These are phyloP conservation scores for Orientallactaga bullata DNA, from an alignment of 2,113 vertebrate species.

Conservation along the genomic window DNA sequence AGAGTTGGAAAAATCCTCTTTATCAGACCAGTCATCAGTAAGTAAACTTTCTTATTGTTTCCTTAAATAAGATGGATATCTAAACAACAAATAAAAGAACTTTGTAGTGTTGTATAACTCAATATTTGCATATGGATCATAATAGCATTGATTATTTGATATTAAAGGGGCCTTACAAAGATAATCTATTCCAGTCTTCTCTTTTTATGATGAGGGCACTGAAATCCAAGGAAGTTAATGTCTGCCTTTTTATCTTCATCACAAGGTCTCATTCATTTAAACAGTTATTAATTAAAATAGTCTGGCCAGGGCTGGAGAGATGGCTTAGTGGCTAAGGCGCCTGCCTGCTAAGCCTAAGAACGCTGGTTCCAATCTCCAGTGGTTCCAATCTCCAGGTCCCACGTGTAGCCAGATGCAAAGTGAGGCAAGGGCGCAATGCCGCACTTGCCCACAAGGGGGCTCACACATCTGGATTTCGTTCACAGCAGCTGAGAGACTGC, in stretches of 20 bases:
- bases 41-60: slow-evolving; percentile 74
- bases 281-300: neutral
- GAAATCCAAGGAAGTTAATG: neutral
- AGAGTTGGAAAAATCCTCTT: slow-evolving; percentile 91
- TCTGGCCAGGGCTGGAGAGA: no score
- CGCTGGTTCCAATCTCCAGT: no score
- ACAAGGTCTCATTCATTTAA: neutral
- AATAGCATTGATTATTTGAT: neutral
- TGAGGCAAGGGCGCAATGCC: no score
- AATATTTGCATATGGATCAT: neutral
- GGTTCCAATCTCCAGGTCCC: no score
- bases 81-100: neutral
- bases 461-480: no score
- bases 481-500: no score
- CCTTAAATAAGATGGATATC: slow-evolving; percentile 21
- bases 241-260: neutral
- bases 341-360: no score
- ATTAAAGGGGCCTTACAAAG: neutral
- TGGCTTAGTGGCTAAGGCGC: no score
- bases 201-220: neutral
- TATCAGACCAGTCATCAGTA: slow-evolving; percentile 93
- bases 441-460: no score
- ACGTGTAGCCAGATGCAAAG: no score
- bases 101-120: neutral
- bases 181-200: neutral